These are phyloP conservation scores for Lochmaea capreae DNA, from an alignment of 2,888 invertebrate species.

Conservation along the genomic window DNA sequence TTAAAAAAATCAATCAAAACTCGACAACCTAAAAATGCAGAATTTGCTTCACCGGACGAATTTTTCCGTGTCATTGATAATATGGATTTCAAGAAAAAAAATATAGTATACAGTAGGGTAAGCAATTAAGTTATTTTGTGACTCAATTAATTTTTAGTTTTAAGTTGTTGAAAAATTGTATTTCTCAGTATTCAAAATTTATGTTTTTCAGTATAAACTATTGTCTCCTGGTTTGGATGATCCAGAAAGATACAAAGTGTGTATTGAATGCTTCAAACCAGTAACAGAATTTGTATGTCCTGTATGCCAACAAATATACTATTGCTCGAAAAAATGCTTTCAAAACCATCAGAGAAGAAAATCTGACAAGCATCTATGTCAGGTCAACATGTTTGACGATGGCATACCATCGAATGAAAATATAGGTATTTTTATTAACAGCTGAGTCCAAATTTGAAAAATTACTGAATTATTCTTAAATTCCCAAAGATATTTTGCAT, in stretches of 20 bases:
- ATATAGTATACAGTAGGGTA: neutral
- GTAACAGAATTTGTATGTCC: conserved; percentile 57
- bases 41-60: neutral
- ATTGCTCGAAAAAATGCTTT: conserved; percentile 60
- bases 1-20: conserved; percentile 14
- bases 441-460: too few species aligned
- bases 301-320: conserved; percentile 57
- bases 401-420: neutral
- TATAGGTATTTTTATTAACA: conserved; percentile 1
- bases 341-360: conserved; percentile 49
- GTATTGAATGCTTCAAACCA: conserved; percentile 58
- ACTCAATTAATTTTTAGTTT: too few species aligned
- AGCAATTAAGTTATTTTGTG: neutral
- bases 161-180: too few species aligned
- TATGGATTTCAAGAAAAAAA: neutral
- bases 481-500: too few species aligned
- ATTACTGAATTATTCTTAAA: neutral
- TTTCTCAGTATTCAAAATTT: too few species aligned
- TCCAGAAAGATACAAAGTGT: conserved; percentile 56
- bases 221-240: conserved; percentile 41
- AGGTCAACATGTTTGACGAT: conserved; percentile 40
- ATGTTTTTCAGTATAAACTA: neutral
- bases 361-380: conserved; percentile 45
- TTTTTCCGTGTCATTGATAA: neutral
- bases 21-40: neutral